These are phyloP conservation scores for Neosilurus hyrtlii DNA, from an alignment of 2,797 vertebrate genomes.

Conservation along the genomic window DNA sequence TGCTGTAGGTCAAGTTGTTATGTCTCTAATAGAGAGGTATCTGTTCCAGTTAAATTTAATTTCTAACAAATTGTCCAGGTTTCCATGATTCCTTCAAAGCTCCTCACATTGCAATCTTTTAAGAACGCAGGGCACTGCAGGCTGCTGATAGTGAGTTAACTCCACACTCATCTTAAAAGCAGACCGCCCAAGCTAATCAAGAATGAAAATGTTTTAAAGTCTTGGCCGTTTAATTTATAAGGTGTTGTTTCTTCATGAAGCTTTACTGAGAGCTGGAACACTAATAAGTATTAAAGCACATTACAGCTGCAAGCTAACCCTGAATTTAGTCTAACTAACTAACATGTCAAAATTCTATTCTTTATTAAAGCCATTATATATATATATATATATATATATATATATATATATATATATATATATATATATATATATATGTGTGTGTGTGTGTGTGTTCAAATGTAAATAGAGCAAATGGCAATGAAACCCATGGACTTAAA, in stretches of 20 bases:
- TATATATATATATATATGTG: too few species aligned
- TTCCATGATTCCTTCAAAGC: constrained; percentile 18
- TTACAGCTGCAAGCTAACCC: not conserved
- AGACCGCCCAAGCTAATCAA: not conserved
- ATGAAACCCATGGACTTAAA: not conserved
- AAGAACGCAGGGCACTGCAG: constrained; percentile 9
- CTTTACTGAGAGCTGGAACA: constrained; percentile 13
- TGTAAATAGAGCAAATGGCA: not conserved
- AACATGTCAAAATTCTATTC: not conserved
- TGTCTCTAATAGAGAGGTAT: not conserved
- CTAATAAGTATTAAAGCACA: constrained; percentile 1
- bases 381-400: too few species aligned
- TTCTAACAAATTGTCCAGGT: constrained; percentile 17
- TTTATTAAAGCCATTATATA: not conserved
- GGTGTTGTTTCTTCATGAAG: not conserved
- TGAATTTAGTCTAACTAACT: too few species aligned
- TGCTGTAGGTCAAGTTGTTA: not conserved
- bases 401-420: too few species aligned
- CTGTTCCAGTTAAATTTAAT: constrained; percentile 22
- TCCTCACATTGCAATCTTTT: not conserved
- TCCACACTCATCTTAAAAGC: constrained; percentile 29
- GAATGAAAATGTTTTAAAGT: not conserved
- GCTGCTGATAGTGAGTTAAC: constrained; percentile 18
- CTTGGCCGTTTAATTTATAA: constrained; percentile 13
- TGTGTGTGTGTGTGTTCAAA: too few species aligned